Percentiles rank a stretch among this genome's conserved stretches.
These are phyloP conservation scores for Hedychridium roseum DNA, from an alignment of 2,888 invertebrate genomes.

Conservation along the genomic window DNA sequence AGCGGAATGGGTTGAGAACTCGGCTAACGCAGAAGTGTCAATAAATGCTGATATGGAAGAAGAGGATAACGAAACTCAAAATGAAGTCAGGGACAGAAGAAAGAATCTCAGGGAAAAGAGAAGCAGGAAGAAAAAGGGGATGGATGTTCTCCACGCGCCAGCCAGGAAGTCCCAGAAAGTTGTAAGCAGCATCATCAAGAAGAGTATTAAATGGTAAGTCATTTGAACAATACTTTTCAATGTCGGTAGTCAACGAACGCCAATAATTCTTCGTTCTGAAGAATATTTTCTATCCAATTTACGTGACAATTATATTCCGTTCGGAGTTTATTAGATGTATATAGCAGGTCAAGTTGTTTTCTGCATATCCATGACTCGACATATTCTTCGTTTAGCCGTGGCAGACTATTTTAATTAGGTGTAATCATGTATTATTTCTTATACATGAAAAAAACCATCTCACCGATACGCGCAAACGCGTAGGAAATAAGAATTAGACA, in stretches of 20 bases:
- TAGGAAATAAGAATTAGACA: conserved; percentile 22
- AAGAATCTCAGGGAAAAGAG: conserved; percentile 22
- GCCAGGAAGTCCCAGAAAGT: conserved; percentile 56
- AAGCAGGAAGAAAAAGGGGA: conserved; percentile 31
- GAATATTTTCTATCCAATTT: too few relatives aligned
- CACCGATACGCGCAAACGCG: conserved; percentile 28
- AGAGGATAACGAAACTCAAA: conserved; percentile 18
- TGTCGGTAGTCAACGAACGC: too few relatives aligned
- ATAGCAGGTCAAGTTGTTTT: too few relatives aligned
- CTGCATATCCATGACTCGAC: too few relatives aligned
- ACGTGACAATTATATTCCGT: too few relatives aligned
- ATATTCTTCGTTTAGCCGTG: too few relatives aligned
- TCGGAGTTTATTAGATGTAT: too few relatives aligned
- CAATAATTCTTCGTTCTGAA: too few relatives aligned
- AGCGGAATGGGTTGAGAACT: conserved; percentile 63
- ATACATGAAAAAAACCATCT: too few relatives aligned
- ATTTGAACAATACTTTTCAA: too few relatives aligned
- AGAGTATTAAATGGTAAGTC: conserved; percentile 61
- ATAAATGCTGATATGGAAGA: conserved; percentile 16
- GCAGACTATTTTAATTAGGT: too few relatives aligned
- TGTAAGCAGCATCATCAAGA: conserved; percentile 57
- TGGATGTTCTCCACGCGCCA: conserved; percentile 23
- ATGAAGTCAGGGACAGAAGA: conserved; percentile 13
- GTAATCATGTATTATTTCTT: too few relatives aligned
- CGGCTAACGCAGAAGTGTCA: conserved; percentile 50